Percentiles rank a stretch among this genome's conserved stretches.
phyloP scores from a whole-genome alignment of 2,113 vertebrate species.

The Erythrolamprus reginae region DNA sequence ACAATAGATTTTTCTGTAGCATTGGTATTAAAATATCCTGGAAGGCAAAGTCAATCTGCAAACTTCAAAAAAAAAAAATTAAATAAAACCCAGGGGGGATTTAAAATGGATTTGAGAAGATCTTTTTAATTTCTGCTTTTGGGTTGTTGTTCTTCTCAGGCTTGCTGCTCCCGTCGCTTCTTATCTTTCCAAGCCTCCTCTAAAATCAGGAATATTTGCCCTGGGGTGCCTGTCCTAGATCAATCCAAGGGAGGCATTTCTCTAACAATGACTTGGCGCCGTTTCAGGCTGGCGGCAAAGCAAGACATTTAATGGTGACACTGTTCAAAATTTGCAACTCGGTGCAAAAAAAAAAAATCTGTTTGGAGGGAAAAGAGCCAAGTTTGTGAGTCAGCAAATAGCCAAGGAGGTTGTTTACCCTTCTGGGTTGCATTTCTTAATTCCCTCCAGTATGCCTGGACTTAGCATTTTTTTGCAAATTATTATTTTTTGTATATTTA shows the following conservation, averaged over 20 bases:
- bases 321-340: not conserved
- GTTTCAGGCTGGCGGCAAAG: not conserved
- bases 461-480: not conserved
- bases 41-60: not conserved
- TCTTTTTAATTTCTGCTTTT: not conserved
- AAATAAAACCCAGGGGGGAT: too few relatives aligned
- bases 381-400: not conserved
- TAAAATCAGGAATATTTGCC: not conserved
- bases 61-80: not conserved
- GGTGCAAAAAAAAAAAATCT: not conserved
- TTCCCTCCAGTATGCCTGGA: not conserved
- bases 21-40: not conserved
- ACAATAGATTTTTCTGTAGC: not conserved
- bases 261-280: not conserved
- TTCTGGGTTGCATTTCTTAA: not conserved
- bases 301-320: not conserved
- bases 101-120: not conserved
- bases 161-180: not conserved
- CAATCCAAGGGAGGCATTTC: not conserved
- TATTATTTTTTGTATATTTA: too few relatives aligned
- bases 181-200: not conserved
- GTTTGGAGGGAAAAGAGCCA: not conserved
- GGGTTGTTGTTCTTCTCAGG: not conserved
- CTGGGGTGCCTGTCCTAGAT: not conserved
- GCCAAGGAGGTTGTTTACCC: not conserved